Base-by-base conservation (phyloP, 2,797 vertebrate species). In the Protonibea diacanthus region DNA sequence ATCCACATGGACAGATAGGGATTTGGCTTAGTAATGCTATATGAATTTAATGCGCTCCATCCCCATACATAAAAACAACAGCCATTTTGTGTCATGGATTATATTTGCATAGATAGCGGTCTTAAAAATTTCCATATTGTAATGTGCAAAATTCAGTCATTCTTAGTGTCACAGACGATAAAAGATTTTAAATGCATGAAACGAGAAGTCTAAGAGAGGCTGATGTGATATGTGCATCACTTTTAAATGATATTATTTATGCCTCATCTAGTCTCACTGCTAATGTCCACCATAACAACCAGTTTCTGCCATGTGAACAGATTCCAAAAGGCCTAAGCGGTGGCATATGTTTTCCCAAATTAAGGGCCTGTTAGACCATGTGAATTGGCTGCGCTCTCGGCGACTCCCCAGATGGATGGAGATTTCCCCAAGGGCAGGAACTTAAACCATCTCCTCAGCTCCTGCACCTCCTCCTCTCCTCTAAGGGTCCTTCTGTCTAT, bases 261-360 rank as follows among this genome's bases (percentile, higher is more conserved):
- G 74, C 68, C 76, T 86, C 73, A 71, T 82, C 71, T 68, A 42
- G 23, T 78, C 73, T 20, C 69, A 55, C 66, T 76, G 77, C 60
- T 86, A 88, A 88, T 86, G 84, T 88, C 85, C 80, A 78, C 83
- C 78, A 74, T 82, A 85, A 85, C 65, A 76, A 80, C 59, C 53
- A 27, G 84, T 88, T 78, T 74, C 75, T 80, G 73, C 78, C 64
- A 71, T 75, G 78, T 81, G 86, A 84, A 86, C 71, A 42, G 62
- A 73, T 74, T 93, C 83, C 86, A 91, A 83, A 87, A 80, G 78
- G 72, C 76, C 85, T 85, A 91, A 91, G 74, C 59, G 48, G 80
- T 60, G 69, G 86, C 92, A 93, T 91, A 92, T 93, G 91, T 91
- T 93, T 90, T 71, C 63, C 69, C 72, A 90, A 91, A 92, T 93